Conservation (phyloP, 2,113 vertebrate genomes). For the Panurus biarmicus region DNA sequence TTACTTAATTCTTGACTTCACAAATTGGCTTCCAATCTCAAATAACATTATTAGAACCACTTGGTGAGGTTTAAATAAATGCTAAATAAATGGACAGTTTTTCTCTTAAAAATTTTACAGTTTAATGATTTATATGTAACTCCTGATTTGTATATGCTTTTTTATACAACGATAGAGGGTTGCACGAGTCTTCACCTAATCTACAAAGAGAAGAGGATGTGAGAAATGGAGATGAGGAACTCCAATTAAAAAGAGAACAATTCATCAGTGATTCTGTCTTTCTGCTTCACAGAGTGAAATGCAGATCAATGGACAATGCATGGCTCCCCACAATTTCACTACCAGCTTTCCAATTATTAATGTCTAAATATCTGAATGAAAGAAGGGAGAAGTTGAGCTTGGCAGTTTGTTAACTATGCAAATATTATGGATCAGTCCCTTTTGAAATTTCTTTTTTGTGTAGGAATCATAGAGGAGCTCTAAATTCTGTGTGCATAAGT, state of each 20-base stretch:
- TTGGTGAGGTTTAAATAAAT: not conserved
- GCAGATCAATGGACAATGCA: not conserved
- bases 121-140: not conserved
- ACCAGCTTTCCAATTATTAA: not conserved
- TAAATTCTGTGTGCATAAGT: not conserved
- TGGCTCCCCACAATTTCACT: not conserved
- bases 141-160: not conserved
- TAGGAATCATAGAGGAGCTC: not conserved
- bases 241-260: not conserved
- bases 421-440: not conserved
- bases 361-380: not conserved
- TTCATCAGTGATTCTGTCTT: not conserved
- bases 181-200: not conserved
- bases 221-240: not conserved
- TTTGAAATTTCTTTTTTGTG: not conserved
- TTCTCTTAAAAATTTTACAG: not conserved
- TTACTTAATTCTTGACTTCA: not conserved
- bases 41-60: not conserved
- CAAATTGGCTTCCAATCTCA: not conserved
- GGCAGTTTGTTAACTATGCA: not conserved
- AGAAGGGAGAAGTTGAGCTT: not conserved
- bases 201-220: not conserved
- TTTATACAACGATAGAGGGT: not conserved
- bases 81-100: not conserved
- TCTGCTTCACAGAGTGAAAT: not conserved